These are phyloP conservation scores for Chymomyza procnemis DNA, from an alignment of 2,888 invertebrate genomes.

Conservation along the genomic window DNA sequence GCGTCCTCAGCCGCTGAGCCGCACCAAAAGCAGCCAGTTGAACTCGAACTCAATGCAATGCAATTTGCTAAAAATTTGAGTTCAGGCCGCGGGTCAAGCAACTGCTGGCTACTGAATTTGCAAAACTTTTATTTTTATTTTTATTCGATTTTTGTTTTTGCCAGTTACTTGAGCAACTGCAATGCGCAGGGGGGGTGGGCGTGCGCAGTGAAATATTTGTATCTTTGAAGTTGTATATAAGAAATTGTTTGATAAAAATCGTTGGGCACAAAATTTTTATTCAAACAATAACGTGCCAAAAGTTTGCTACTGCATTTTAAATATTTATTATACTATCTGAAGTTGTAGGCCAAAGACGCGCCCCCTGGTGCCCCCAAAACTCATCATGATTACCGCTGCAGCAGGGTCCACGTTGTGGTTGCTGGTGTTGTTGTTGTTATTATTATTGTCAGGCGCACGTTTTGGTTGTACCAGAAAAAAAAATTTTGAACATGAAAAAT, in stretches of 20 bases:
- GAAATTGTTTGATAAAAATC: constrained; percentile 64
- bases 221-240: constrained; percentile 48
- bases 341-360: constrained; percentile 26
- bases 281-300: constrained; percentile 75
- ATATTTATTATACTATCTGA: constrained; percentile 62
- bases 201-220: constrained; percentile 44
- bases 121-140: constrained; percentile 12
- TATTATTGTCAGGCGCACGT: constrained; percentile 60
- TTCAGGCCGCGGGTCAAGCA: constrained; percentile 65
- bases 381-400: not conserved
- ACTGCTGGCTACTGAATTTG: constrained; percentile 70
- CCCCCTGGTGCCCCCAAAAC: not conserved
- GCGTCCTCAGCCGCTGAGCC: not conserved
- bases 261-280: constrained; percentile 45
- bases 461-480: constrained; percentile 71
- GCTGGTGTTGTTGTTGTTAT: constrained; percentile 21
- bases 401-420: constrained; percentile 13
- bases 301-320: constrained; percentile 76
- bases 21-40: not conserved
- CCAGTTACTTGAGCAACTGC: not conserved
- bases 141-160: no score
- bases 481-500: constrained; percentile 69
- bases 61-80: constrained; percentile 71
- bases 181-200: not conserved
- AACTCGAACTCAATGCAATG: constrained; percentile 41